Base-by-base conservation (phyloP, 1,140 invertebrate species). In the Drosophila varians region DNA sequence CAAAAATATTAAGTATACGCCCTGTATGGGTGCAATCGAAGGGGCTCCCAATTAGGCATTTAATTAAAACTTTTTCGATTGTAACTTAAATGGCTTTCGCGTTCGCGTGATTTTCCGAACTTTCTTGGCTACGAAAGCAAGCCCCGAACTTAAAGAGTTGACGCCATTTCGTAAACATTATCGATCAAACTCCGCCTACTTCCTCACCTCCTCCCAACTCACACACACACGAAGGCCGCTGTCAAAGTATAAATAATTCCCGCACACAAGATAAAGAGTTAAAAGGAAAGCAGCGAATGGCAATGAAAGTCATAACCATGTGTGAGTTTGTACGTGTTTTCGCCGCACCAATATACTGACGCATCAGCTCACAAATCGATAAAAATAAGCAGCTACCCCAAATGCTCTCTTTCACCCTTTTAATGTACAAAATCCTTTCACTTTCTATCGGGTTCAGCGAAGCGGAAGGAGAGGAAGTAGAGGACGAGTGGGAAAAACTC, bases 121-220 rank as follows among this genome's bases (percentile, higher is more conserved):
- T 26, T 11, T 11, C 5, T n/a, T n/a, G n/a, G n/a, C n/a, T n/a
- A n/a, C 8, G 2, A 11, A 12, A 12, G 3, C 5, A 25, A n/a
- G 19, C 45, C 3, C 7, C 25, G 14, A 9, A 14, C 36, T 61
- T 40, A 87, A 77, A 76, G 72, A 80, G 70, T 83, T 70, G 70
- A 77, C 83, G 83, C 82, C 82, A 87, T 87, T 82, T 74, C 65
- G 38, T 64, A 43, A 68, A 70, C 64, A 82, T 49, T 88, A 88
- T 88, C 69, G 84, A 88, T 84, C 78, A 88, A 88, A 88, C 84
- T 89, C 84, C 84, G 84, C 84, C 84, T 70, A 66, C 68, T 53
- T 18, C n/a, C 38, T 45, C 38, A 77, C n/a, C n/a, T n/a, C n/a
- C n/a, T n/a, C n/a, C n/a, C n/a, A n/a, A n/a, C 49, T 49, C 43